Conservation (phyloP, 2,113 vertebrate species). For the Bufo gargarizans region DNA sequence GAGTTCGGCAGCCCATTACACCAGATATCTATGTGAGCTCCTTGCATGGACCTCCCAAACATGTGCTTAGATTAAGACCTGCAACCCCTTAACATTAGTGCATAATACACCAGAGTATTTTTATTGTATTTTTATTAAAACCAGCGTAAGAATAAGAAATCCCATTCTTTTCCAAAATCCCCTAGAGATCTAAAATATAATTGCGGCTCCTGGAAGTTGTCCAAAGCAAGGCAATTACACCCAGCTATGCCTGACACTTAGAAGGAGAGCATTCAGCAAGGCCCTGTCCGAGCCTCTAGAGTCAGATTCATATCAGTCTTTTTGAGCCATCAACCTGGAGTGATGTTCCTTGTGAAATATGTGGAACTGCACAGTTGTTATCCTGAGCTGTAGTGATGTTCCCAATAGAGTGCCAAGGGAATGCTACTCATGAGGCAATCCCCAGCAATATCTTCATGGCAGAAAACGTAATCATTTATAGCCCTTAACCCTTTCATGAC, state of each 20-base stretch:
- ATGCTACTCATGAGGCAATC: background rate
- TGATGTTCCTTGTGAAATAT: background rate
- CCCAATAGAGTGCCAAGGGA: background rate
- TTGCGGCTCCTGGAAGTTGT: slow-evolving; percentile 22
- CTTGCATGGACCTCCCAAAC: too few species aligned
- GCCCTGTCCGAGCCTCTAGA: too few species aligned
- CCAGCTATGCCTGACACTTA: background rate
- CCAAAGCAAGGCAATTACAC: slow-evolving; percentile 2
- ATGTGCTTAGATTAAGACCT: too few species aligned
- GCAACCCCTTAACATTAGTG: too few species aligned
- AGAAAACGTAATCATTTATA: background rate
- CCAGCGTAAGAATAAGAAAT: too few species aligned
- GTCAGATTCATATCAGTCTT: background rate
- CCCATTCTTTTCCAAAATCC: background rate
- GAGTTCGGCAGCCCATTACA: too few species aligned
- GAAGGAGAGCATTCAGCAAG: background rate
- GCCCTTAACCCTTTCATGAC: too few species aligned
- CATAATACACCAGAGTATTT: too few species aligned
- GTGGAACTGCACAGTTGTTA: background rate
- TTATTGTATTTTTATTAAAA: too few species aligned
- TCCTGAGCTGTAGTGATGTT: background rate
- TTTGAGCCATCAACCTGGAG: background rate
- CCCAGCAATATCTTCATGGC: background rate
- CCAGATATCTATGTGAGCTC: too few species aligned
- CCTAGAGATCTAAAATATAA: background rate